Evolutionary conservation across 2,797 vertebrate genomes (phyloP), one percentile per base, ranked within the genome.

Genomic region (Brotogeris chrysoptera): DNA sequence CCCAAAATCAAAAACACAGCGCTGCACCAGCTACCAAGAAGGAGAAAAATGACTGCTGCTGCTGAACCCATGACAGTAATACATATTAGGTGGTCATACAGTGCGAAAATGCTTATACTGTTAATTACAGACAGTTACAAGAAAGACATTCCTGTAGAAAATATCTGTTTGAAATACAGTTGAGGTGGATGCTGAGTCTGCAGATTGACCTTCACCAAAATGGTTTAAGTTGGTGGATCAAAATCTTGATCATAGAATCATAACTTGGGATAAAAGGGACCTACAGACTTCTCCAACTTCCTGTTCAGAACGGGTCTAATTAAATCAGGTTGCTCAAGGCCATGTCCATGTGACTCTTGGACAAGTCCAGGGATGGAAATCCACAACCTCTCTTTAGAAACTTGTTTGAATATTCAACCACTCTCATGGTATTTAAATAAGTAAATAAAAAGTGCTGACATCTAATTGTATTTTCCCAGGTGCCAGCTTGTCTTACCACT

Each of bases 261-360:
- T 66, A 49, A 59, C 2, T 27, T 0, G 0, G 5, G 4, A 61
- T 66, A 47, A 71, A 80, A 57, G 38, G 18, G 10, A 38, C 43
- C 24, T 82, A 34, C 32, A 60, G 34, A 23, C 3, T 57, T 14
- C 10, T 44, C 18, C 38, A 47, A 39, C 28, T 44, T 88, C 30
- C 27, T 34, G 11, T 64, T 91, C 36, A 61, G 49, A 81, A 19
- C 10, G 46, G 44, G 59, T 61, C 14, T 80, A 64, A 53, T 66
- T 68, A 76, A 69, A 50, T 49, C 6, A 5, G 5, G 15, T 46
- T 60, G 16, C 41, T 81, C n/a, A 13, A 27, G 46, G 24, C 15
- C 15, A 11, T 27, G 15, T 68, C 57, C 23, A 27, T 47, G 16
- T 84, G 44, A 44, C 34, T 80, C n/a, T 32, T 32, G 38, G 30